Evolutionary conservation across 2,797 vertebrate species (phyloP).

Genomic region (Sebastes steindachneri): DNA sequence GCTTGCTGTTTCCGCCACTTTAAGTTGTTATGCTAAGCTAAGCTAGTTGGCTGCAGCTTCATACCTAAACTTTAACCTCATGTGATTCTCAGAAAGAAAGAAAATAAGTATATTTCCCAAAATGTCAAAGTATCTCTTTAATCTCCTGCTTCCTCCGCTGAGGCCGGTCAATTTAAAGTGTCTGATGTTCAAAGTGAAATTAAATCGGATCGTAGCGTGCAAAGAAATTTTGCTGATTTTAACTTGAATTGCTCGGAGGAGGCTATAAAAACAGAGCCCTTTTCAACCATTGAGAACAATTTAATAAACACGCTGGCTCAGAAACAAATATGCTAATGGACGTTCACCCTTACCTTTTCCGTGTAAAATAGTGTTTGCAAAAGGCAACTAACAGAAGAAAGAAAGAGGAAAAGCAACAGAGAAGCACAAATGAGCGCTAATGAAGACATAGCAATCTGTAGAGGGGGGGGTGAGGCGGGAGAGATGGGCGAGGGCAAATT

Average conservation of each 20-base stretch:
- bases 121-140: background rate
- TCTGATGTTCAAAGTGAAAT: background rate
- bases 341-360: constrained; percentile 2
- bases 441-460: constrained; percentile 68
- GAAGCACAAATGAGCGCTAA: constrained; percentile 65
- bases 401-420: constrained; percentile 28
- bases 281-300: constrained; percentile 17
- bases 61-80: background rate
- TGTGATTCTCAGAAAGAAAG: background rate
- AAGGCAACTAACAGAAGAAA: constrained; percentile 4
- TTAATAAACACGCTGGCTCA: constrained; percentile 3
- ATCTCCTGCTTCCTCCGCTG: background rate
- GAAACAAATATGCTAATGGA: constrained; percentile 16
- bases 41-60: background rate
- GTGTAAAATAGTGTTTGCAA: constrained; percentile 8
- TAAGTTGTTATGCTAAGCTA: background rate
- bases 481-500: constrained; percentile 74
- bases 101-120: background rate
- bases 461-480: background rate
- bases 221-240: constrained; percentile 7
- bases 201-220: background rate
- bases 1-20: background rate
- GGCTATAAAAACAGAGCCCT: background rate
- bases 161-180: background rate
- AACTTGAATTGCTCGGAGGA: constrained; percentile 8